Evolutionary conservation across 2,797 vertebrate species (phyloP), one percentile per base, ranked within the genome.

Genomic region (Antrozous pallidus): DNA sequence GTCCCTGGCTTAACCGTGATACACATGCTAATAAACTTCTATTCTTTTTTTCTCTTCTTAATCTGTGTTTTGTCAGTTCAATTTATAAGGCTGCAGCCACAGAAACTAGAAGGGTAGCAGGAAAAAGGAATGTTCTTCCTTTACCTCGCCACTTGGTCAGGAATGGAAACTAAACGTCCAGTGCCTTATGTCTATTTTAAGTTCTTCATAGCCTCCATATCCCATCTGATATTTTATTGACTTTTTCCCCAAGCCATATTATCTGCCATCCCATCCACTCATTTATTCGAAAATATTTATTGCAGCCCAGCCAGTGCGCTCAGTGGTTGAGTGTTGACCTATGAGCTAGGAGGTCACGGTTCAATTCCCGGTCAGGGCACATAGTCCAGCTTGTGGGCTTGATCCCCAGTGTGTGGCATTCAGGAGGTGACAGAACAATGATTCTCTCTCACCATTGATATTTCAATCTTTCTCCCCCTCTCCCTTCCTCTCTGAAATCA

Each of bases 41-140:
- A 4, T 9, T 67, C 10, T 8, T 61, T 74, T 74, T 74, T 81
- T 91, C 47, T 87, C 33, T 67, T 81, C 69, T 40, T 67, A 67
- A 67, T 49, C 69, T 16, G 11, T 8, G 58, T 75, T 58, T 67
- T 40, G 26, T 65, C 26, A 24, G 47, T 40, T 22, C 28, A 36
- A 8, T 26, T 81, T 69, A 49, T 8, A 51, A 47, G 58, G 8
- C 58, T 42, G 65, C 58, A 42, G 22, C 31, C n/a, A 56, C 38
- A 67, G 20, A 65, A 20, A 6, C 24, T 38, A 85, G 63, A 45
- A 84, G 18, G 24, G 4, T 10, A 28, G 45, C 16, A 70, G 54
- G 40, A 36, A 79, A 77, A 24, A 75, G 16, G 22, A 58, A 47
- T 2, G 16, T 31, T 42, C 20, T 22, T 20, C 3, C 38, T 13